These are phyloP conservation scores for Anastrepha obliqua DNA, from an alignment of 1,140 invertebrate genomes.

Conservation along the genomic window DNA sequence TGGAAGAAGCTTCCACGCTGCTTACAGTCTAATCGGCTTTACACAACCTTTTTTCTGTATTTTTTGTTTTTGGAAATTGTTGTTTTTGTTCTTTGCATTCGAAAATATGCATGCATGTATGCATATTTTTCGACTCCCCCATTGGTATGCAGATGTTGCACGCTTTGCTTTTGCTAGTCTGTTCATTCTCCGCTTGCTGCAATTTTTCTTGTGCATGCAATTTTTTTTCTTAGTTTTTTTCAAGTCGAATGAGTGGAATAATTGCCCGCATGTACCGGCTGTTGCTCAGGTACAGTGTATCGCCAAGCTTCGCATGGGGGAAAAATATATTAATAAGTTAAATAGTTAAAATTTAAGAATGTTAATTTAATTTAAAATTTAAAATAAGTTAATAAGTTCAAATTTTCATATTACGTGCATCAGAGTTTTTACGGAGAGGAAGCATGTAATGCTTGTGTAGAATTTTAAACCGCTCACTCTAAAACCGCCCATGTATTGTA, in stretches of 20 bases:
- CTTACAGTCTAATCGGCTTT: slow-evolving; percentile 17
- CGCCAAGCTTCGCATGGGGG: no score
- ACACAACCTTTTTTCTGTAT: neutral
- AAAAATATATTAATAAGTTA: no score
- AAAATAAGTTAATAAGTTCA: no score
- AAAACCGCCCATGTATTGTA: no score
- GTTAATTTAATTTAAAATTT: no score
- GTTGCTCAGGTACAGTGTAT: neutral
- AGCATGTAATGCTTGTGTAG: no score
- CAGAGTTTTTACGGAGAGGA: no score
- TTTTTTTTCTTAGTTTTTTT: slow-evolving; percentile 19
- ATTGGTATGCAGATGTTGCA: slow-evolving; percentile 48
- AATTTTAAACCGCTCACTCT: no score
- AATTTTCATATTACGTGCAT: no score
- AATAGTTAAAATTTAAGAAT: no score
- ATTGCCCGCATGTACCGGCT: slow-evolving; percentile 39
- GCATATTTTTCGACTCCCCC: slow-evolving; percentile 37
- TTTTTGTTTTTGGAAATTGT: neutral
- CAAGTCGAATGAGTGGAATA: slow-evolving; percentile 27
- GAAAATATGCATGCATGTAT: neutral
- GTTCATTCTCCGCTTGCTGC: slow-evolving; percentile 26
- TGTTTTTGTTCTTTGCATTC: neutral
- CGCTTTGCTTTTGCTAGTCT: neutral
- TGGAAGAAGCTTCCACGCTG: neutral
- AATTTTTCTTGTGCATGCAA: slow-evolving; percentile 24